Conservation (phyloP, 2,888 invertebrate genomes). For the Elaeidobius kamerunicus region DNA sequence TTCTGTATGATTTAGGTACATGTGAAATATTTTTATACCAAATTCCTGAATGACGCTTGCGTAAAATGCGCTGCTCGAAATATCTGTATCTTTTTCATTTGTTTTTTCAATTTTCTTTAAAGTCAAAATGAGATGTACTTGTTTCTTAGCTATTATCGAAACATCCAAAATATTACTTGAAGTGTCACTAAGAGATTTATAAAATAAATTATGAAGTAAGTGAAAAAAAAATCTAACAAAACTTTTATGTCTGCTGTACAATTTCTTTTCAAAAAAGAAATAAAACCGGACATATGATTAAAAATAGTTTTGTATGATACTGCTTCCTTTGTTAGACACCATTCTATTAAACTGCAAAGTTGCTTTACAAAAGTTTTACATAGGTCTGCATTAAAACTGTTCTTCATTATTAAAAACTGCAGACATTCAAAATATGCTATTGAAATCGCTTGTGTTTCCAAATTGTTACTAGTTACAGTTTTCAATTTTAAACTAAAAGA, state of each 20-base stretch:
- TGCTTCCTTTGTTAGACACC: conserved; percentile 49
- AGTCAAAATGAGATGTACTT: conserved; percentile 51
- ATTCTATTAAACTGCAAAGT: conserved; percentile 52
- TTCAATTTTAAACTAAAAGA: conserved; percentile 59
- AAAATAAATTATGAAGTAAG: conserved; percentile 44
- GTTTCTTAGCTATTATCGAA: conserved; percentile 41
- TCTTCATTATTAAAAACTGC: conserved; percentile 58
- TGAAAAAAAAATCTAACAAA: conserved; percentile 49
- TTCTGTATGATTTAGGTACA: conserved; percentile 57
- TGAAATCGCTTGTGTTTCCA: conserved; percentile 66
- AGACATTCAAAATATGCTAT: conserved; percentile 73
- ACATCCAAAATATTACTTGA: conserved; percentile 32
- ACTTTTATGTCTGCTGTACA: conserved; percentile 41
- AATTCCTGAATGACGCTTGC: conserved; percentile 50
- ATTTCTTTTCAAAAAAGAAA: conserved; percentile 59
- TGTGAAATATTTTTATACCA: conserved; percentile 51
- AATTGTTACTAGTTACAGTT: conserved; percentile 58
- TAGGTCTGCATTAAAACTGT: conserved; percentile 49
- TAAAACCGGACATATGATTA: conserved; percentile 51
- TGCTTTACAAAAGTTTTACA: conserved; percentile 50
- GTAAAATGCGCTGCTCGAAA: conserved; percentile 44
- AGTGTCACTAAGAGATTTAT: conserved; percentile 39
- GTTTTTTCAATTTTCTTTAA: conserved; percentile 50
- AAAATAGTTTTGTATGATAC: conserved; percentile 51
- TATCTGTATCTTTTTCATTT: conserved; percentile 34